Evolutionary conservation across 2,113 vertebrate genomes (phyloP), one percentile per base, ranked within the genome.

Genomic region (Misgurnus anguillicaudatus): DNA sequence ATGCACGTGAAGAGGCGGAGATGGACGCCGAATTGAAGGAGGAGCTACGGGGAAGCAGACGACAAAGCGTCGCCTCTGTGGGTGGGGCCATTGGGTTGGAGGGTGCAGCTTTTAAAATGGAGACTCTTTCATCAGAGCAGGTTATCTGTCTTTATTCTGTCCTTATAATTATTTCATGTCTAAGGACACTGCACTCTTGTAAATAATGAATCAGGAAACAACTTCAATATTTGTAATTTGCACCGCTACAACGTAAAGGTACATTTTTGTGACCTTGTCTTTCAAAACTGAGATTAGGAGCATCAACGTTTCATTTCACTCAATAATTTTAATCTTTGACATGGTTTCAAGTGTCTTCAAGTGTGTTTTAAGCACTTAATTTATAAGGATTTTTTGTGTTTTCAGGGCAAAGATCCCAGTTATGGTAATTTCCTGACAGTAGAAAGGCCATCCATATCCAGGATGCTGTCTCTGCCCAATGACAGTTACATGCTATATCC

Each of bases 401-500:
- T 82, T 17, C 91, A 94, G 89, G 92, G 89, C 9, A 85, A 90
- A 39, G 87, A 10, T 72, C 84, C n/a, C 88, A 88, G 85, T 82
- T 93, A 92, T 82, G 88, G 87, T 19, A 94, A 88, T 86, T 89
- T 94, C 51, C 91, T 92, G 80, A 90, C 90, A 0, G 93, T 94
- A 9, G 93, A 93, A 71, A 96, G 94, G 87, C 93, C 94, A 63
- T 94, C 93, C 0, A 93, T 95, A 19, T 95, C 94, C 72, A 84
- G 96, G 57, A 96, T 97, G 94, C 93, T 96, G 14, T 98, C 97
- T 1, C 87, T 98, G 83, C 96, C 98, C 79, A 96, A 94, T 2
- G 96, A 98, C 93, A 97, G 95, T 91, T 95, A 95, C 89, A 94
- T 96, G 94, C 94, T 96, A 88, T 92, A 93, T 13, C 95, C 95